Percentiles rank a stretch among this genome's conserved stretches.
These are phyloP conservation scores for Ictalurus punctatus DNA, from an alignment of 2,113 vertebrate genomes.

Conservation along the genomic window DNA sequence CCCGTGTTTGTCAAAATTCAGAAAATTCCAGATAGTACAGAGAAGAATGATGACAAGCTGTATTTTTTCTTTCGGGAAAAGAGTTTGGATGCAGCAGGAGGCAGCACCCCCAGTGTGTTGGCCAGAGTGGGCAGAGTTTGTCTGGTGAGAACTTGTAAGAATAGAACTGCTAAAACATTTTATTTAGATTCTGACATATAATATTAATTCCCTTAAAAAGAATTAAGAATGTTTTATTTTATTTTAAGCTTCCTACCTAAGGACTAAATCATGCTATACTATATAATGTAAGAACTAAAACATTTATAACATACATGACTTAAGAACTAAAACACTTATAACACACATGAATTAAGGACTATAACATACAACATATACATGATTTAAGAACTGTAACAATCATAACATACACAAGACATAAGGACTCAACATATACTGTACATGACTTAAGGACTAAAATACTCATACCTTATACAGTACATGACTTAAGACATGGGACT, in stretches of 20 bases:
- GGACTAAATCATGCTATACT: background rate
- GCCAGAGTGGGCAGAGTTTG: conserved; percentile 81
- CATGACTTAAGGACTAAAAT: background rate
- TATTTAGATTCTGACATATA: background rate
- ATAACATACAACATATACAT: background rate
- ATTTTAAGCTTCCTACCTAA: background rate
- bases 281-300: background rate
- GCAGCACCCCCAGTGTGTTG: conserved; percentile 75
- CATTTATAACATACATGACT: background rate
- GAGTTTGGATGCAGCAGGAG: conserved; percentile 74
- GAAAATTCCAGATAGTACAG: conserved; percentile 80
- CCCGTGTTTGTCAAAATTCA: conserved; percentile 81
- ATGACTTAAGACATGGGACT: background rate
- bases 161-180: background rate
- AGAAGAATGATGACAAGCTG: conserved; percentile 83
- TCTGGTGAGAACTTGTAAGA: conserved; percentile 70
- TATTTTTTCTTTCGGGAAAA: conserved; percentile 87
- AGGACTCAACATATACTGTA: background rate
- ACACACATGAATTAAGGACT: background rate
- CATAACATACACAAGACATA: background rate
- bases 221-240: background rate
- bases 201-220: background rate
- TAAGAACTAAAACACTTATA: background rate
- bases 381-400: background rate
- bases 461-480: background rate